Conservation (phyloP, 2,888 invertebrate species). For the Mayetiola destructor region DNA sequence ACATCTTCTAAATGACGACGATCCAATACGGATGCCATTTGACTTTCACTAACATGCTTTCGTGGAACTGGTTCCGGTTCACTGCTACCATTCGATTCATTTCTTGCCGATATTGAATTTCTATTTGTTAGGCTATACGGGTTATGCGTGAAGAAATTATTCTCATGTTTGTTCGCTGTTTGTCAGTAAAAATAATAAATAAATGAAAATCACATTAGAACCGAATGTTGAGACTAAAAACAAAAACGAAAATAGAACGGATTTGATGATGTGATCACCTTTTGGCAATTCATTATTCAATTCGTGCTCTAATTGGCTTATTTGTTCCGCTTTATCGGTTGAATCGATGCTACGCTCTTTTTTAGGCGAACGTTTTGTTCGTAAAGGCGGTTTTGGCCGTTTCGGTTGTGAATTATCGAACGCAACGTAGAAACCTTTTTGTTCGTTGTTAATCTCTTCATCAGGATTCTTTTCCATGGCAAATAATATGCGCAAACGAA, state of each 20-base stretch:
- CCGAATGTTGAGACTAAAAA: not conserved
- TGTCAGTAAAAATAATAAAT: not conserved
- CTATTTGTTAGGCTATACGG: not conserved
- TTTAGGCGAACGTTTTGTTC: slow-evolving; percentile 64
- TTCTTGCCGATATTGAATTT: not conserved
- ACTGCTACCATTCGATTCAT: not conserved
- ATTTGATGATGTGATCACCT: not conserved
- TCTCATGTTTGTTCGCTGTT: not conserved
- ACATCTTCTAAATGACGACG: slow-evolving; percentile 29
- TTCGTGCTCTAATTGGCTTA: slow-evolving; percentile 37
- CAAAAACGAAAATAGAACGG: not conserved
- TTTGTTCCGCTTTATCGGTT: slow-evolving; percentile 29
- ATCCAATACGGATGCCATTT: slow-evolving; percentile 15
- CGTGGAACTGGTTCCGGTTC: slow-evolving; percentile 9
- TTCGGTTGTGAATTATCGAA: slow-evolving; percentile 81
- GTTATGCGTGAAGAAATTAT: not conserved
- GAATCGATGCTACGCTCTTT: slow-evolving; percentile 43
- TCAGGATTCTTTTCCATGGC: slow-evolving; percentile 32
- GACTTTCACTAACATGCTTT: slow-evolving; percentile 15
- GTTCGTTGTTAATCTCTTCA: slow-evolving; percentile 29
- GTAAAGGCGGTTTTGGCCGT: slow-evolving; percentile 73
- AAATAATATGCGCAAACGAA: slow-evolving; percentile 26
- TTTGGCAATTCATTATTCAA: slow-evolving; percentile 33
- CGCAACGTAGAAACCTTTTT: slow-evolving; percentile 86
- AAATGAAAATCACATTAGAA: not conserved